Evolutionary conservation across 2,888 invertebrate species (phyloP), one percentile per base, ranked within the genome.

Genomic region (Drosophila meridionalis): DNA sequence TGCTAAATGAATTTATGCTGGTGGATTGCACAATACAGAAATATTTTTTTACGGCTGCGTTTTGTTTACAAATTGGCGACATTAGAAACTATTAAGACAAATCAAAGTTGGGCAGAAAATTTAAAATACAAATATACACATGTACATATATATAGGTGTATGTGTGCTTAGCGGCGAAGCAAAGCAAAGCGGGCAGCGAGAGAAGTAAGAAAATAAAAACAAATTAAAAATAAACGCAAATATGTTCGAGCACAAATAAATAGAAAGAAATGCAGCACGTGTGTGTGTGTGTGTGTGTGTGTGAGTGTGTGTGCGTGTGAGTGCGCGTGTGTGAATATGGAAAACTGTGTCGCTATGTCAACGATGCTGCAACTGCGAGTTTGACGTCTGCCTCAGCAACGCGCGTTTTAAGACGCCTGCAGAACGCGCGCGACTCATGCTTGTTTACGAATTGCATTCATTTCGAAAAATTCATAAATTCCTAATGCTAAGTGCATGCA

Each of bases 31-130:
- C 79, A 83, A 79, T 64, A 59, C 40, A 53, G 63, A 55, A 66
- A 32, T 64, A 74, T 61, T 66, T 81, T 73, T 87, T 76, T 77
- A 80, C 75, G 47, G 55, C 80, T 73, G 63, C 74, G 71, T 70
- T 81, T 87, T 90, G 89, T 89, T 89, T 87, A 89, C 89, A 89
- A 90, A 89, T 87, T 84, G 89, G 86, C 86, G 87, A 90, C 90
- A 90, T 81, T 73, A 80, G 73, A 85, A 84, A 67, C 84, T 78
- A 80, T 87, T 82, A 84, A 78, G 69, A 64, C 48, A 60, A 78
- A 74, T 69, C 70, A 68, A 82, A 73, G 72, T 59, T 67, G 63
- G 60, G 65, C 57, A 57, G 53, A 63, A 62, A 64, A 56, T 69
- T 52, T 57, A 55, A 56, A 61, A 57, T 57, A 52, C 53, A 20